Percentiles rank a stretch among this genome's conserved stretches.
These are phyloP conservation scores for Gallinago nigripennis DNA, from an alignment of 2,797 vertebrate genomes.

Conservation along the genomic window DNA sequence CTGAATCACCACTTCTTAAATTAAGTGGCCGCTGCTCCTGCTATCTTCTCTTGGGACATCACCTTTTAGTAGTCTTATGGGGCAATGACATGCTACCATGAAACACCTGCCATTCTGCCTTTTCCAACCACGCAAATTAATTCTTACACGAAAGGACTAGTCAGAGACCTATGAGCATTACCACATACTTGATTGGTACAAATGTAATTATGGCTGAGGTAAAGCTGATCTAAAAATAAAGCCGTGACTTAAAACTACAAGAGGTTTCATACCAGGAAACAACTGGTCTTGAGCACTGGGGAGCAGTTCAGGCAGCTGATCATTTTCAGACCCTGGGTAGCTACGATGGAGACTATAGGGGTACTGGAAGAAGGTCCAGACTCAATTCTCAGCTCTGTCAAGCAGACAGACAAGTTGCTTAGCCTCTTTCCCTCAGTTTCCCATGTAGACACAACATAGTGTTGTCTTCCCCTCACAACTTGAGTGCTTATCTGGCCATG, in stretches of 20 bases:
- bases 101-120: constrained; percentile 26
- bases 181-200: constrained; percentile 31
- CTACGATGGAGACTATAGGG: background rate
- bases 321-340: background rate
- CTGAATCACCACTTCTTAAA: background rate
- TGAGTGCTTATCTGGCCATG: background rate
- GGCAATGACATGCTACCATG: background rate
- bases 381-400: background rate
- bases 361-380: background rate
- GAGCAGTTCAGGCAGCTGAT: background rate
- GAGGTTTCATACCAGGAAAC: background rate
- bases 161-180: constrained; percentile 16
- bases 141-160: background rate
- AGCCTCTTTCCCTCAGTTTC: background rate
- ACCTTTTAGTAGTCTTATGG: background rate
- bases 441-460: background rate
- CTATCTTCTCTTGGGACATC: background rate
- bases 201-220: constrained; percentile 30
- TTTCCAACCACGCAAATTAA: constrained; percentile 33
- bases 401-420: background rate
- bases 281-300: background rate
- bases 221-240: constrained; percentile 63
- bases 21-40: background rate
- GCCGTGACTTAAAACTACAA: background rate
- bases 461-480: background rate